phyloP scores from a whole-genome alignment of 2,888 invertebrate species.

The Onthophagus sagittarius region DNA sequence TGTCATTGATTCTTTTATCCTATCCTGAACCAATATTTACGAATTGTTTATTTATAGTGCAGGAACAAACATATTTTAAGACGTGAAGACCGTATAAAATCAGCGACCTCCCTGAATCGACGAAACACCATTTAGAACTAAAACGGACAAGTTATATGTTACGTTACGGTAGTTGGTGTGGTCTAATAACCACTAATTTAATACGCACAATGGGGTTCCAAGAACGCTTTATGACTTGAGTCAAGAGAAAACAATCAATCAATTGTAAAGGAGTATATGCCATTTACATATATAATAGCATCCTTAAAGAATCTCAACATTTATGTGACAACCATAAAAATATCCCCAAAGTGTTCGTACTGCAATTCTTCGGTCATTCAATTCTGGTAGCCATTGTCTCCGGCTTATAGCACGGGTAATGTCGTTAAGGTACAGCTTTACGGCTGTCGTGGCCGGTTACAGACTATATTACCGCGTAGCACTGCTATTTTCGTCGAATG shows the following conservation, averaged over 20 bases:
- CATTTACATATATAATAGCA: background rate
- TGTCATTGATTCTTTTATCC: too few species aligned
- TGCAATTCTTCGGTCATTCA: background rate
- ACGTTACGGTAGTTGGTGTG: background rate
- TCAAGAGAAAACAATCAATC: background rate
- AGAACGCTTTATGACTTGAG: background rate
- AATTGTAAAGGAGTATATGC: background rate
- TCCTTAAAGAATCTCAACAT: background rate
- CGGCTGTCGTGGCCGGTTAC: conserved; percentile 8
- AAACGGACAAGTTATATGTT: background rate
- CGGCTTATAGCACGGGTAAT: background rate
- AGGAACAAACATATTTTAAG: background rate
- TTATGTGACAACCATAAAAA: background rate
- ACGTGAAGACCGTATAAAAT: background rate
- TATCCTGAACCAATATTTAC: too few species aligned
- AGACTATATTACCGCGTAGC: background rate
- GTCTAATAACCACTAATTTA: background rate
- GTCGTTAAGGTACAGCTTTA: conserved; percentile 6
- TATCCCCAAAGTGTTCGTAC: background rate
- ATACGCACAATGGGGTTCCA: background rate
- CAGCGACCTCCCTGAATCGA: background rate
- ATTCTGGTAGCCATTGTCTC: conserved; percentile 11
- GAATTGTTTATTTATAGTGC: background rate
- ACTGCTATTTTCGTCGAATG: conserved; percentile 3
- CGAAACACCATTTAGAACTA: background rate